Evolutionary conservation across 2,797 vertebrate species (phyloP).

Genomic region (Agapornis canus): DNA sequence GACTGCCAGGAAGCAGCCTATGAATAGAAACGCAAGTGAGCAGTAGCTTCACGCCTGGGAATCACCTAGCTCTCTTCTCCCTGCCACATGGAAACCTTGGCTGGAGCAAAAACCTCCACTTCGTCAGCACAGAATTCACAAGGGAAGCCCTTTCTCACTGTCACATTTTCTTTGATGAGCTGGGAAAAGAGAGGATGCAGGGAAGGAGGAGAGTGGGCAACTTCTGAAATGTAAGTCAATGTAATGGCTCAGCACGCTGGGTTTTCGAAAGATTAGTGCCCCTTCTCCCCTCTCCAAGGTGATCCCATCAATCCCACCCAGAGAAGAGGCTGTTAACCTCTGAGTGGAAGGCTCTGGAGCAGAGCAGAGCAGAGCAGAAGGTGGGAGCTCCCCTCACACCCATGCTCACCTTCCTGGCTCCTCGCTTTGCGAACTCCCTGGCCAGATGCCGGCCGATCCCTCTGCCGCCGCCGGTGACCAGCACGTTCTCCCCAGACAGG

Average conservation of each 20-base stretch:
- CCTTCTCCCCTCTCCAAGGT: not conserved
- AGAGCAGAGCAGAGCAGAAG: conserved; percentile 35
- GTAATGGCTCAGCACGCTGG: not conserved
- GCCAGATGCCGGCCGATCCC: conserved; percentile 97
- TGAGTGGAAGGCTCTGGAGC: not conserved
- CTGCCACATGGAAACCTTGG: not conserved
- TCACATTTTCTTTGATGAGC: not conserved
- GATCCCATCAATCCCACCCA: not conserved
- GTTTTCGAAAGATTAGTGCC: not conserved
- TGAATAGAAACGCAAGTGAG: not conserved
- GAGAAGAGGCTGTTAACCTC: not conserved
- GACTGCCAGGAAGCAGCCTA: not conserved
- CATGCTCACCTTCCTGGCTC: conserved; percentile 88
- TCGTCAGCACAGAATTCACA: not conserved
- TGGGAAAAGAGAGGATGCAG: not conserved
- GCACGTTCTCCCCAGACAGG: conserved; percentile 87
- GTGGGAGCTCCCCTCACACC: not conserved
- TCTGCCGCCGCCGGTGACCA: conserved; percentile 95
- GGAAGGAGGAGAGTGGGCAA: not conserved
- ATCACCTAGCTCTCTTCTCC: not conserved
- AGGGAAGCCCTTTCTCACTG: not conserved
- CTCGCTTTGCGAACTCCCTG: conserved; percentile 88
- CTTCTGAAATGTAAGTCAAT: not conserved
- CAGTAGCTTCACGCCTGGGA: not conserved
- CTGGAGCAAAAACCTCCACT: not conserved